Evolutionary conservation across 2,888 invertebrate species (phyloP).

Genomic region (Acanthococcus lagerstroemiae): DNA sequence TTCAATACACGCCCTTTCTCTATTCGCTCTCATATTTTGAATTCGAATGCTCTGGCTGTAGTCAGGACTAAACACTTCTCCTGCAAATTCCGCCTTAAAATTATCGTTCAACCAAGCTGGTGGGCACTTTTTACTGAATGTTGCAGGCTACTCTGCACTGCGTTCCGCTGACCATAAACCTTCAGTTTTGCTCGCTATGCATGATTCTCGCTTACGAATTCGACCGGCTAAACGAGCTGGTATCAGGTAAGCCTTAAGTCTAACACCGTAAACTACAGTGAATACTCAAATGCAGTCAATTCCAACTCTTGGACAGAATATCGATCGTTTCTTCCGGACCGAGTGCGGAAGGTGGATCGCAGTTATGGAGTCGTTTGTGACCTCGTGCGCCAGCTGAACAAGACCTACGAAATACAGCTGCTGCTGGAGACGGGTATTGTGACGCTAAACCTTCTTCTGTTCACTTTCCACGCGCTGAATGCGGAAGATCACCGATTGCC

Average conservation of each 20-base stretch:
- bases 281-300: neutral
- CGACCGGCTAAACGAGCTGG: neutral
- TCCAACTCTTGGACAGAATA: neutral
- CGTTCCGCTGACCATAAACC: conserved; percentile 19
- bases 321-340: neutral
- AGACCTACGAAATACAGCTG: conserved; percentile 13
- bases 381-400: conserved; percentile 5
- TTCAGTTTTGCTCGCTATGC: conserved; percentile 19
- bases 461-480: conserved; percentile 19
- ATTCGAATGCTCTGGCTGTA: too few relatives aligned
- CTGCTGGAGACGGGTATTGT: conserved; percentile 13
- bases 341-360: conserved; percentile 7
- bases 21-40: too few relatives aligned
- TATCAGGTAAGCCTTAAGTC: conserved; percentile 1
- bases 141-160: conserved; percentile 3
- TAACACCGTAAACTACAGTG: neutral
- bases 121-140: too few relatives aligned
- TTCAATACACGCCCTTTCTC: too few relatives aligned
- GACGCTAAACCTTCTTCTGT: conserved; percentile 12
- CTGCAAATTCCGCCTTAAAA: too few relatives aligned
- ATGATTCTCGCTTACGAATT: conserved; percentile 1
- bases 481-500: conserved; percentile 11
- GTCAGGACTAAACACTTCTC: too few relatives aligned
- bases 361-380: conserved; percentile 10
- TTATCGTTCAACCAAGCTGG: too few relatives aligned